A percentile compares a stretch with the other conserved stretches of the same genome.
Conservation (phyloP, 2,888 invertebrate species). For the Anarsia innoxiella region DNA sequence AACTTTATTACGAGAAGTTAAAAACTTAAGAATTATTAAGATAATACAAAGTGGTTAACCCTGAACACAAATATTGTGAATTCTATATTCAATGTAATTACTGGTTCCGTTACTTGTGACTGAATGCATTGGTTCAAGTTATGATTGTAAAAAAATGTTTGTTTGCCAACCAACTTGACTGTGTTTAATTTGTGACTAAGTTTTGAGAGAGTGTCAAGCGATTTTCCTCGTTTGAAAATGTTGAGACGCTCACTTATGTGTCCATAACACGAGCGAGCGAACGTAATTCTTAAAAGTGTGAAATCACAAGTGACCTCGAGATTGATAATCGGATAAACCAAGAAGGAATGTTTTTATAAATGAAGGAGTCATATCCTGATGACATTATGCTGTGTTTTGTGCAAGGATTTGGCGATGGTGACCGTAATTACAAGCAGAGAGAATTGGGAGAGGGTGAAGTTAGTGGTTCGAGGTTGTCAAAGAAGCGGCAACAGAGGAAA, state of each 20-base stretch:
- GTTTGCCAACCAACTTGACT: slow-evolving; percentile 9
- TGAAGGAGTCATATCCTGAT: slow-evolving; percentile 67
- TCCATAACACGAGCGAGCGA: slow-evolving; percentile 12
- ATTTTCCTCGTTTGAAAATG: slow-evolving; percentile 26
- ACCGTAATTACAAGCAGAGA: slow-evolving; percentile 44
- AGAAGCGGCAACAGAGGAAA: slow-evolving; percentile 30
- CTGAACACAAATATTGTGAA: too few species aligned
- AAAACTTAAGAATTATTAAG: too few species aligned
- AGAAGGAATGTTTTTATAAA: slow-evolving; percentile 58
- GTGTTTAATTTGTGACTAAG: background rate
- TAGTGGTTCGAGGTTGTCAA: slow-evolving; percentile 32
- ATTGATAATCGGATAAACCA: slow-evolving; percentile 19
- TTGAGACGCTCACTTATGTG: slow-evolving; percentile 20
- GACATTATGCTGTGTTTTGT: slow-evolving; percentile 82
- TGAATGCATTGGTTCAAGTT: slow-evolving; percentile 14
- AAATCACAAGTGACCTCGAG: slow-evolving; percentile 27
- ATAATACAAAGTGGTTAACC: too few species aligned
- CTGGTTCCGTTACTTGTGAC: slow-evolving; percentile 11
- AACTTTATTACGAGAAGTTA: too few species aligned
- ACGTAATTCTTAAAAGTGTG: slow-evolving; percentile 14
- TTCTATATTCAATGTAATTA: too few species aligned
- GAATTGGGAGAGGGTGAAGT: slow-evolving; percentile 44
- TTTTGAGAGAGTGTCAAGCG: slow-evolving; percentile 10
- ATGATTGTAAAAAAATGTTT: slow-evolving; percentile 15
- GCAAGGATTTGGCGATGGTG: slow-evolving; percentile 76